Evolutionary conservation across 2,797 vertebrate species (phyloP).

Genomic region (Euthynnus affinis): DNA sequence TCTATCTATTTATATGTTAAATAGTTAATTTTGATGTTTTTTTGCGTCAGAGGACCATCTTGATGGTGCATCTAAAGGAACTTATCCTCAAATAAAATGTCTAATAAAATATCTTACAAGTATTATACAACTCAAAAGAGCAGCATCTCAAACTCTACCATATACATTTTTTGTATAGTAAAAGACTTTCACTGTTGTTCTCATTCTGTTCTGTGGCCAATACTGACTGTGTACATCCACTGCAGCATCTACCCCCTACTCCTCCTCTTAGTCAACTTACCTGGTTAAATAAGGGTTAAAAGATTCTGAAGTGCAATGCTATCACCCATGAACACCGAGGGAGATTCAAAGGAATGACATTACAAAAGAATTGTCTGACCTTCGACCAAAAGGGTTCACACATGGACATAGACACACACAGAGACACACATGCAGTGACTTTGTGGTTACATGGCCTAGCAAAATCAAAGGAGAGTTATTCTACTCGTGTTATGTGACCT

Average conservation of each 20-base stretch:
- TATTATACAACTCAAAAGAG: not conserved
- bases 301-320: slow-evolving; percentile 19
- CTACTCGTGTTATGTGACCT: slow-evolving; percentile 71
- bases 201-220: not conserved
- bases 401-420: slow-evolving; percentile 12
- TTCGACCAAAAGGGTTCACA: slow-evolving; percentile 41
- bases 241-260: no score
- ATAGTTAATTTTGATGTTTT: no score
- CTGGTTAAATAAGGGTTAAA: slow-evolving; percentile 34
- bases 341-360: slow-evolving; percentile 59
- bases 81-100: no score
- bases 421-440: slow-evolving; percentile 36
- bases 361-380: slow-evolving; percentile 52
- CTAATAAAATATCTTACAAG: not conserved
- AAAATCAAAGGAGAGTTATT: slow-evolving; percentile 77
- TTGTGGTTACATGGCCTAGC: slow-evolving; percentile 38
- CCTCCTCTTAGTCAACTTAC: not conserved
- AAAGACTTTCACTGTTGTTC: not conserved
- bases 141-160: not conserved
- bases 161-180: not conserved
- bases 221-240: not conserved
- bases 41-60: no score
- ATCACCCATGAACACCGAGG: slow-evolving; percentile 25
- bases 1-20: no score
- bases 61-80: no score